Evolutionary conservation across 1,140 invertebrate genomes (phyloP), one percentile per base, ranked within the genome.

Genomic region (Danaus melanippus): DNA sequence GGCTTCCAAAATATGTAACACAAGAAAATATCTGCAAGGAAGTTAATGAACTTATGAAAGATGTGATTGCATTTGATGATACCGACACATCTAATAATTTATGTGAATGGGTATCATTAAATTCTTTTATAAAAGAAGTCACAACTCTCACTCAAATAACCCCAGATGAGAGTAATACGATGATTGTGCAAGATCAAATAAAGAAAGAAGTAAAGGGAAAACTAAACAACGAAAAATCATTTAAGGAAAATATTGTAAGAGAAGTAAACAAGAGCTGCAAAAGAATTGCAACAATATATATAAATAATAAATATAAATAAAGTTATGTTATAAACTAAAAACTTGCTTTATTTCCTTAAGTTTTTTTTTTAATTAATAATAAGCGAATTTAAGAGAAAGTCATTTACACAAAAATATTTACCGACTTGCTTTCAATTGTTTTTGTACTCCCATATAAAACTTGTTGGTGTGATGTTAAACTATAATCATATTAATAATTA

Each of bases 381-480:
- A 48, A 39, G 32, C 5, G 9, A 32, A 8, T 32, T 49, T 39
- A 12, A 49, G 8, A 10, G 8, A 48, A 32, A 5, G 21, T 32
- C 2, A 32, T 32, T 32, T 0, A 32, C 2, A 32, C 21, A 32
- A 32, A 32, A 32, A 32, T 32, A 32, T 0, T 15, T 5, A 32
- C 21, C 7, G 7, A 32, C 21, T 5, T 53, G 45, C 56, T 69
- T 67, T 68, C 60, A 71, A 49, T 69, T 70, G 57, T 71, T 74
- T 32, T 78, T 79, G 77, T 80, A 76, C 77, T 83, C 76, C 74
- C 77, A 79, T 67, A 58, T 44, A 48, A 32, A 58, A 50, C 9
- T 50, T 43, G 12, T 42, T 58, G 12, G 43, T 42, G 11, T 52
- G 43, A 54, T 40, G 39, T 53, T 54, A 8, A 58, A 49, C 47